Conservation (phyloP, 2,797 vertebrate species). For the Pogoniulus pusillus region DNA sequence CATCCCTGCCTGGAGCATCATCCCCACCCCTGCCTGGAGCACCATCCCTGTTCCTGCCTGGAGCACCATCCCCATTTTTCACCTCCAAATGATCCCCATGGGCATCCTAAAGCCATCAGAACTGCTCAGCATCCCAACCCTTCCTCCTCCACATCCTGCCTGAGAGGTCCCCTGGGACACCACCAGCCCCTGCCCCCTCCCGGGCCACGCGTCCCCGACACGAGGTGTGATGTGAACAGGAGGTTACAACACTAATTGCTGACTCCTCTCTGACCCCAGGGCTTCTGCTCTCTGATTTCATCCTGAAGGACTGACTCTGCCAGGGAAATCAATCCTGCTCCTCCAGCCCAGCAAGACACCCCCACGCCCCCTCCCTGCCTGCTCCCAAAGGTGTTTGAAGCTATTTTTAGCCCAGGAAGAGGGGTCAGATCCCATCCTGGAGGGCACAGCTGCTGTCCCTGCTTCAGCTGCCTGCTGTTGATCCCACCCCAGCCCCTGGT, state of each 20-base stretch:
- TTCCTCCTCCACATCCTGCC: not conserved
- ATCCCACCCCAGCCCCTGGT: accelerated
- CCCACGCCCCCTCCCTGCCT: not conserved
- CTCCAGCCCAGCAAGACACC: not conserved
- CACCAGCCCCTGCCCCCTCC: not conserved
- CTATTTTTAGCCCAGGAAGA: conserved; percentile 40
- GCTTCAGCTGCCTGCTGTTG: not conserved
- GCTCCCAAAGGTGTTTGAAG: not conserved
- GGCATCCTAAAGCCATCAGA: not conserved
- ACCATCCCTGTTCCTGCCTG: accelerated
- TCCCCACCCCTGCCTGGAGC: accelerated
- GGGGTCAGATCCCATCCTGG: not conserved
- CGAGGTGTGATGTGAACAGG: not conserved
- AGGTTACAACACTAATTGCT: not conserved
- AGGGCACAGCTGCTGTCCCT: not conserved
- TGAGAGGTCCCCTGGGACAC: not conserved
- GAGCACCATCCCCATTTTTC: accelerated
- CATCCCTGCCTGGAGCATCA: no score
- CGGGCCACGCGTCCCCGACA: not conserved
- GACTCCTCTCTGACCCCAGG: conserved; percentile 22
- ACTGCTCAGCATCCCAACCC: not conserved
- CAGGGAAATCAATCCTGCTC: conserved; percentile 14
- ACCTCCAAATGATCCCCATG: accelerated
- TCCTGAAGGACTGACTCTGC: not conserved
- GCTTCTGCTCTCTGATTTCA: conserved; percentile 35